Evolutionary conservation across 2,888 invertebrate species (phyloP), one percentile per base, ranked within the genome.

Genomic region (Gymnoscelis rufifasciata): DNA sequence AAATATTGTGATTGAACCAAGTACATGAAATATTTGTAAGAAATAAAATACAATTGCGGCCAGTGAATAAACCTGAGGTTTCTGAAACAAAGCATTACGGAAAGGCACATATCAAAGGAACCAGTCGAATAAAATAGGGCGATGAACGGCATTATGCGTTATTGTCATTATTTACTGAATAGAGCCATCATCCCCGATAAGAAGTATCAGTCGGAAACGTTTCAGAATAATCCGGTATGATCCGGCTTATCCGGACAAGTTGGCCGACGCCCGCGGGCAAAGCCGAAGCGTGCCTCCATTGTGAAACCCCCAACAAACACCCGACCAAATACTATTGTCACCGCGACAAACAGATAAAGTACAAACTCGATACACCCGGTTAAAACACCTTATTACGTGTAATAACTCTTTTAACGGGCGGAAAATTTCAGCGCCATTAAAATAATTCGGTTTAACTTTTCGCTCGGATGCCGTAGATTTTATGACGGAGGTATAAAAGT

Each of bases 181-280:
- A 48, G 51, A 53, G 57, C 62, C 54, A 53, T 50, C 60, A 61
- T 64, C 54, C 49, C 46, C 62, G 68, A 69, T 74, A 72, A 68
- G 69, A 60, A 58, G 70, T 64, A 68, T 71, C 66, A 66, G 63
- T 61, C 62, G 66, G 65, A 66, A 69, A 66, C 67, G 71, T 65
- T 54, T 56, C 53, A 61, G 68, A 59, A 74, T 78, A 74, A 81
- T 78, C 78, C 73, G 75, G 80, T 76, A 75, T 78, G 73, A 81
- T 79, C 78, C 74, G 77, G 79, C 79, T 83, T 65, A 81, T 79
- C 76, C 73, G 54, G 64, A 68, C 71, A 67, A 75, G 71, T 76
- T 71, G 73, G 65, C 61, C 66, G 59, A 7, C 35, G 45, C 45
- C 41, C 41, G 59, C 56, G 61, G 31, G 60, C 60, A 64, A 63